These are phyloP conservation scores for Anastrepha ludens DNA, from an alignment of 1,140 invertebrate genomes.

Conservation along the genomic window DNA sequence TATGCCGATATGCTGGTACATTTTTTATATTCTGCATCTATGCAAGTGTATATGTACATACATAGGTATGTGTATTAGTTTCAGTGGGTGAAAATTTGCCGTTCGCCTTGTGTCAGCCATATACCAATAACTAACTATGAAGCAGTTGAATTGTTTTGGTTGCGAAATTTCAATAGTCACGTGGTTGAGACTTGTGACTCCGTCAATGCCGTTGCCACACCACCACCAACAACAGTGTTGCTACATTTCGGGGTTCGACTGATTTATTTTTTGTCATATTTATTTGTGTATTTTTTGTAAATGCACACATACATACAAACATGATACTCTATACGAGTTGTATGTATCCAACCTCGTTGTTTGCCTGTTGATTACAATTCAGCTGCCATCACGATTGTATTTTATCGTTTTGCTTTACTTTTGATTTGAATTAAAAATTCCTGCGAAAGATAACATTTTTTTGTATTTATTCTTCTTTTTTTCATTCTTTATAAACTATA, in stretches of 20 bases:
- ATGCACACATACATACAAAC: not conserved
- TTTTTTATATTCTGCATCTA: not conserved
- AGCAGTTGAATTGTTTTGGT: not conserved
- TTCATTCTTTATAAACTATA: not conserved
- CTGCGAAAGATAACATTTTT: no score
- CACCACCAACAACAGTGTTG: not conserved
- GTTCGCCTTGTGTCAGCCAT: no score
- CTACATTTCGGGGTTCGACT: not conserved
- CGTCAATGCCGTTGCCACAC: not conserved
- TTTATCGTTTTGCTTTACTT: constrained; percentile 25
- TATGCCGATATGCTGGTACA: not conserved
- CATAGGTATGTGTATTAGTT: not conserved
- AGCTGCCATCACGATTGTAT: not conserved
- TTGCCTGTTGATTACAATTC: no score
- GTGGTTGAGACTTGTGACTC: constrained; percentile 33
- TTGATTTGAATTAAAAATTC: constrained; percentile 7
- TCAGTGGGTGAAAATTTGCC: not conserved
- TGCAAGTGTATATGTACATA: not conserved
- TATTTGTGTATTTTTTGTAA: not conserved
- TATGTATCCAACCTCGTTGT: not conserved
- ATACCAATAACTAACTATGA: no score
- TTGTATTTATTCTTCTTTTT: no score
- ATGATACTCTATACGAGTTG: not conserved
- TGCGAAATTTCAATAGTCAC: constrained; percentile 28
- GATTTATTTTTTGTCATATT: not conserved